Evolutionary conservation across 2,797 vertebrate species (phyloP).

Genomic region (Rhadinocentrus ornatus): DNA sequence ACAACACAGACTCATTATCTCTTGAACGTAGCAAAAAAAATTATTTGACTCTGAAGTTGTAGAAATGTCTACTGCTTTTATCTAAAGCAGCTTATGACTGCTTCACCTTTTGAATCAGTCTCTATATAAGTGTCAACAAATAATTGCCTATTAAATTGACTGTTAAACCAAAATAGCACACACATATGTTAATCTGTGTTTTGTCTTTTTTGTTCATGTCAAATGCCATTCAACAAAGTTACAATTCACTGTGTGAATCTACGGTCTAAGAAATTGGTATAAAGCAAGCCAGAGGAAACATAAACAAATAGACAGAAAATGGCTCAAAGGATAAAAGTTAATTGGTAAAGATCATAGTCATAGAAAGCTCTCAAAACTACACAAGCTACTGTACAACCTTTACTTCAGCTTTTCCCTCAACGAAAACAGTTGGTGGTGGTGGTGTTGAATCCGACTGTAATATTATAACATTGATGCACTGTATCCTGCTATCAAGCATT

Average conservation of each 20-base stretch:
- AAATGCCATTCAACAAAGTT: not conserved
- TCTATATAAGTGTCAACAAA: not conserved
- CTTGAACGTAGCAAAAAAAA: conserved; percentile 41
- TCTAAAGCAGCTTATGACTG: not conserved
- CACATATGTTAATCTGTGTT: not conserved
- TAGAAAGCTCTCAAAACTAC: not conserved
- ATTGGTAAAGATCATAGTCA: no score
- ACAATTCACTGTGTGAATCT: not conserved
- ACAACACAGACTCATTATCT: conserved; percentile 22
- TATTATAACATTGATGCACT: conserved; percentile 23
- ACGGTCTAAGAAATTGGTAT: not conserved
- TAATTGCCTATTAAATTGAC: not conserved
- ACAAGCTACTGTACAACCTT: conserved; percentile 4
- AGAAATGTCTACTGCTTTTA: conserved; percentile 14
- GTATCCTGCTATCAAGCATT: conserved; percentile 45
- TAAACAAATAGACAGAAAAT: not conserved
- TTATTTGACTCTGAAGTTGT: conserved; percentile 28
- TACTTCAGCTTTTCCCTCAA: conserved; percentile 20
- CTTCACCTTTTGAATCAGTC: not conserved
- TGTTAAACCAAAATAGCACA: not conserved
- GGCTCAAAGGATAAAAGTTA: not conserved
- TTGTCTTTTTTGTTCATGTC: not conserved
- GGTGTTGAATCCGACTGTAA: conserved; percentile 39
- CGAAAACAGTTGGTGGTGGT: conserved; percentile 35
- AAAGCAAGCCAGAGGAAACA: not conserved